Conservation (phyloP, 2,888 invertebrate species). For the Epistrophe eligans region DNA sequence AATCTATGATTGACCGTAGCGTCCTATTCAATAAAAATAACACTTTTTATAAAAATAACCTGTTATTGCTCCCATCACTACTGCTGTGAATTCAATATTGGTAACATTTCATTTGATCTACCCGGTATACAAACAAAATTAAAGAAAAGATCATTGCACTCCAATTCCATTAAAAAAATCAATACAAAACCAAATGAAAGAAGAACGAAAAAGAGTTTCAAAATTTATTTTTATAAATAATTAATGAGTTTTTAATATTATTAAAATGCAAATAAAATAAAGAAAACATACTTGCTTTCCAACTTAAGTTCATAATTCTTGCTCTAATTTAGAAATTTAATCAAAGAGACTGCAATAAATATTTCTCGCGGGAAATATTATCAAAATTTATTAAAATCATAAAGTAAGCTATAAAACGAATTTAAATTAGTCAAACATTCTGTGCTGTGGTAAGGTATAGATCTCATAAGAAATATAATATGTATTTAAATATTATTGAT, state of each 20-base stretch:
- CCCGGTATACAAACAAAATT: conserved; percentile 29
- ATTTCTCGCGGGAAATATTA: conserved; percentile 32
- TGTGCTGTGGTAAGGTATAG: too few relatives aligned
- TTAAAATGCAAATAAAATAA: conserved; percentile 46
- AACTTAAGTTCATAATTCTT: conserved; percentile 48
- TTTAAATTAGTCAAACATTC: neutral
- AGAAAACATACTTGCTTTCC: conserved; percentile 8
- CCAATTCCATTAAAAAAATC: conserved; percentile 10
- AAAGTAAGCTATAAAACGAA: neutral
- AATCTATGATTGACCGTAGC: too few relatives aligned
- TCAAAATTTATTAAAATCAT: neutral
- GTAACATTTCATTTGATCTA: neutral
- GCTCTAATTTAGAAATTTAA: conserved; percentile 47
- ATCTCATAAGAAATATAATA: too few relatives aligned
- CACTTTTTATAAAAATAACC: too few relatives aligned
- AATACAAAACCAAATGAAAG: neutral
- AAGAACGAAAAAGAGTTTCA: neutral
- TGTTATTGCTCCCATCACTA: too few relatives aligned
- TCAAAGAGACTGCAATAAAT: conserved; percentile 11
- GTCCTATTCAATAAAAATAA: too few relatives aligned
- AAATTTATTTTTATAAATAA: conserved; percentile 58
- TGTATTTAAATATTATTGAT: neutral
- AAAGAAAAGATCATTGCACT: conserved; percentile 73
- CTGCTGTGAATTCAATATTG: neutral
- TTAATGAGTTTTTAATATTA: conserved; percentile 62